Base-by-base conservation (phyloP, 2,888 invertebrate species). In the Zygaena filipendulae region DNA sequence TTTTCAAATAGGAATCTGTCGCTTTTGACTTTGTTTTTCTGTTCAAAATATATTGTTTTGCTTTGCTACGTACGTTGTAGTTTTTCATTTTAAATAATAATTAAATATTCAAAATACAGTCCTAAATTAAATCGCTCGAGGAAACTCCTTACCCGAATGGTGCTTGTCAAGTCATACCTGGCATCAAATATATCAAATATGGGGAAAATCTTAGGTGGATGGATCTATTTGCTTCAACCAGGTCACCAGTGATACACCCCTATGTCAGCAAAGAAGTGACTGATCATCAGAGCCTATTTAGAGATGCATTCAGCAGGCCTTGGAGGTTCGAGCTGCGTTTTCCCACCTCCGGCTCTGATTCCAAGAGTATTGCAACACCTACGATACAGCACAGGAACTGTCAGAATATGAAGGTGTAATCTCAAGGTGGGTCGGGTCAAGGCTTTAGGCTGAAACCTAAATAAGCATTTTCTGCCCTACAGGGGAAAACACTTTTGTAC, bases 261-360 rank as follows among this genome's bases (percentile, higher is more conserved):
- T 39, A 45, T 27, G 38, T 40, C 5, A 37, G 27, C 28, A 27
- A 34, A 10, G 29, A 38, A 20, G 32, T 24, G 1, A 11, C 11
- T 12, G 39, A 38, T 19, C 22, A 6, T 3, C 14, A 19, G 7
- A 23, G 29, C 11, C 9, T 14, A 19, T 39, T 33, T 13, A 29
- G 22, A 10, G 29, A 41, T 11, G 40, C 40, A 1, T 41, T 42
- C 41, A 42, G 42, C 26, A 8, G 25, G 12, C 9, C 23, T 5
- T 43, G 46, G 43, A 12, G 34, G 4, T 43, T 29, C 38, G 14
- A 27, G 2, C 34, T 43, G 2, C 40, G 35, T 1, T 1, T 44
- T 46, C n/a, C 43, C 42, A 1, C 43, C 44, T n/a, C 42, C 41
- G n/a, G 21, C 30, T 2, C 20, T 46, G 5, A 35, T 41, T 21